phyloP scores from a whole-genome alignment of 2,888 invertebrate species.

The Adelphocoris suturalis region DNA sequence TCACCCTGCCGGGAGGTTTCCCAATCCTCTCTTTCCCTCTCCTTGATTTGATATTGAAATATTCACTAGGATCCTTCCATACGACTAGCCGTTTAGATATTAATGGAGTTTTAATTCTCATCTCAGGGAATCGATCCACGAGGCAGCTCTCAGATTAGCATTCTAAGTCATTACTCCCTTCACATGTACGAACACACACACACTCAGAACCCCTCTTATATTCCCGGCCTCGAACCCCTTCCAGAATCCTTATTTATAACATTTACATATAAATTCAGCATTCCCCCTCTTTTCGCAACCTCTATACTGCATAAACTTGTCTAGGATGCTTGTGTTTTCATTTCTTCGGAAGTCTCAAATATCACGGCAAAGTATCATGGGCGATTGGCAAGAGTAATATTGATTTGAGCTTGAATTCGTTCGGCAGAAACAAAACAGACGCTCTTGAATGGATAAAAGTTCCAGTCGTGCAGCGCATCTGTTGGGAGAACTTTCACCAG shows the following conservation, averaged over 20 bases:
- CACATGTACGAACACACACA: constrained; percentile 52
- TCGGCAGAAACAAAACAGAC: no score
- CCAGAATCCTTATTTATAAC: constrained; percentile 65
- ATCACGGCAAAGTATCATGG: background rate
- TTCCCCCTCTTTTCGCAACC: background rate
- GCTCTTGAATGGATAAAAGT: no score
- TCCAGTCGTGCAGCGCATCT: no score
- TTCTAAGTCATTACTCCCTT: constrained; percentile 70
- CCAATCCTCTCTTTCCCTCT: constrained; percentile 7
- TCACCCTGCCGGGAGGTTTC: constrained; percentile 38
- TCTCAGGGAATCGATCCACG: constrained; percentile 70
- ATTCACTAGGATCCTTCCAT: constrained; percentile 72
- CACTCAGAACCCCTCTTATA: constrained; percentile 50
- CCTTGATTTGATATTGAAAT: constrained; percentile 74
- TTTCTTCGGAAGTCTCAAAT: background rate
- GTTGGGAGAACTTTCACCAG: no score
- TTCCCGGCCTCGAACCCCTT: constrained; percentile 36
- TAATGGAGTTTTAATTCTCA: constrained; percentile 75
- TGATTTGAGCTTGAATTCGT: no score
- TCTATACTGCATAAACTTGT: background rate
- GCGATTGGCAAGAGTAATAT: no score
- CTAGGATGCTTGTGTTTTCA: constrained; percentile 32
- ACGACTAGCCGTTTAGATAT: constrained; percentile 74
- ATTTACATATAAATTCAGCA: constrained; percentile 68
- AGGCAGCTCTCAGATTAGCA: constrained; percentile 65